Base-by-base conservation (phyloP, 2,113 vertebrate genomes). In the Peromyscus maniculatus region DNA sequence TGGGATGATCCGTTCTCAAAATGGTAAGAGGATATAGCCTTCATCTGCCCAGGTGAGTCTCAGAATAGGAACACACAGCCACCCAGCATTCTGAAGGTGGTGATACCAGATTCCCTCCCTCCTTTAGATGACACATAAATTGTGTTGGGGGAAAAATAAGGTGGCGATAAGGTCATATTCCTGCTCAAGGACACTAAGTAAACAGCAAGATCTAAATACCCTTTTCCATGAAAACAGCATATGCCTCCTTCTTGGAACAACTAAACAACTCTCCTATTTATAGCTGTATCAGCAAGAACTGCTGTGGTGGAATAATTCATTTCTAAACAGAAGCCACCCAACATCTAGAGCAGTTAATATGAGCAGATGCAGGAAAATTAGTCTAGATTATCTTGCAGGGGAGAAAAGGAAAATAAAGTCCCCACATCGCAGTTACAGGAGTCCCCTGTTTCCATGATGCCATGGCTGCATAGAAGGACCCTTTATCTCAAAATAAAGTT, bases 401-500 rank as follows among this genome's bases (percentile, higher is more conserved):
- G 84, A 43, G 55, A 89, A 7, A 39, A 36, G 39, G 55, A 31
- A 15, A 77, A 9, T n/a, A 21, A 62, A 89, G 46, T 36, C 59
- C 22, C 82, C 57, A 28, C n/a, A 43, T 52, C 52, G 52, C 26
- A 77, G 36, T 78, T 96, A 78, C 82, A 95, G 86, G 59, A 94
- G 80, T 82, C 52, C 57, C 39, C 96, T 97, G 55, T 94, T 71
- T 91, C 5, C 94, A 57, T 82, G 97, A 97, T 82, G 31, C 19
- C 28, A 69, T 97, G 83, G 66, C 22, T 83, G 33, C 43, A 0
- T 0, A 21, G 87, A 69, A 24, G 75, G 97, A 52, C 21, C 28
- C 52, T 94, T 92, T 94, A 69, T 97, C 75, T 96, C 91, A 95
- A 86, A 87, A 7, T 4, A 93, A 97, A 88, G 95, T 96, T 88